Base-by-base conservation (phyloP, 2,888 invertebrate genomes). In the Crocallis elinguaria region DNA sequence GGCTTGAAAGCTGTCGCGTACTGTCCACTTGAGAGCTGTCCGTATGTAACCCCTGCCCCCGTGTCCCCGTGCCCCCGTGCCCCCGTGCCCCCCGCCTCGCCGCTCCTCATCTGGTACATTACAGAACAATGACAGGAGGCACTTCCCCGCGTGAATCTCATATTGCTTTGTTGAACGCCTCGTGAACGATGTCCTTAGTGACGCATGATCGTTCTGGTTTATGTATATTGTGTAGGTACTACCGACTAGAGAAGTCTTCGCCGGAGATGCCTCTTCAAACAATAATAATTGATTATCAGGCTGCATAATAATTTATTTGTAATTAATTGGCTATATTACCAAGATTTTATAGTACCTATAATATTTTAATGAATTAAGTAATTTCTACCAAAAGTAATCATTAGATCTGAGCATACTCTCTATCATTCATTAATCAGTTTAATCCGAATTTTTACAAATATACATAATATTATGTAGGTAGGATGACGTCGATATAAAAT, bases 381-480 rank as follows among this genome's bases (percentile, higher is more conserved):
- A 27, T 19, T 14, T 36, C 9, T 36, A 42, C 13, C 14, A 27
- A 12, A 36, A 46, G 41, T 52, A 33, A 62, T 53, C 44, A 12
- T 51, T 57, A 56, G 62, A 62, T 62, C 62, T 62, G 62, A 62
- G 37, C 37, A 25, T 54, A 45, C 58, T 58, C 58, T 58, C 58
- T 63, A 49, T 14, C 12, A 42, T 50, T 32, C 1, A 8, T 41
- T 54, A 25, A 5, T 29, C 12, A 17, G 32, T 27, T 21, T n/a
- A 41, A 52, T 36, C 35, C 25, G 39, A 37, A 41, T 44, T 44
- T 43, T 30, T 42, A 30, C 13, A 39, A 5, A 29, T 16, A 27
- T n/a, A n/a, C n/a, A 16, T 39, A 27, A 17, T 14, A 41, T 29
- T 17, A 17, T 41, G 27, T 41, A 41, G n/a, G 9, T 8, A 9